phyloP scores from a whole-genome alignment of 92 coral and sea anemone species.

The Meandrina meandrites region DNA sequence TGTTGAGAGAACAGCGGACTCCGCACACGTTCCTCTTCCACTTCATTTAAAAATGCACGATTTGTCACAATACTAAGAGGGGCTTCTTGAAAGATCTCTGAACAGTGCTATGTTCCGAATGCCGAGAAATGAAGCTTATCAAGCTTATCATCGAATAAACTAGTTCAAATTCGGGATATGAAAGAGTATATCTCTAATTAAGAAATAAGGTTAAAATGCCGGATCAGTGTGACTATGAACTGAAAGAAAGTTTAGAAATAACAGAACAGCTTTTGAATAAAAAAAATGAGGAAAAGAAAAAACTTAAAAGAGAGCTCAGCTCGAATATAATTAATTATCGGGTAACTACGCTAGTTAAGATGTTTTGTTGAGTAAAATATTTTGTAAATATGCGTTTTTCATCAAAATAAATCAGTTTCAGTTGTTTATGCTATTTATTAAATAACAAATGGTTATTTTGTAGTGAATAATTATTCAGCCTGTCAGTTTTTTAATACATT shows the following conservation, averaged over 20 bases:
- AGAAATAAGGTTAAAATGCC: neutral
- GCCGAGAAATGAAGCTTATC: neutral
- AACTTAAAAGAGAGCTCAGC: neutral
- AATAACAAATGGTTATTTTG: neutral
- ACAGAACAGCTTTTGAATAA: neutral
- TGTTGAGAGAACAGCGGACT: conserved; percentile 39
- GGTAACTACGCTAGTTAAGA: neutral
- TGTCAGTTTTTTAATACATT: too few relatives aligned
- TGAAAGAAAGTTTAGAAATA: neutral
- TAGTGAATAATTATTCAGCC: neutral
- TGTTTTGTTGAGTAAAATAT: conserved; percentile 1
- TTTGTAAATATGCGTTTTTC: neutral
- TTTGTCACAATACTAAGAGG: conserved; percentile 22
- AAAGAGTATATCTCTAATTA: neutral
- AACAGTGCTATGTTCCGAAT: neutral
- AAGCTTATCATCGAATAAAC: neutral
- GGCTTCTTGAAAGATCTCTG: neutral
- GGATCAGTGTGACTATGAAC: neutral
- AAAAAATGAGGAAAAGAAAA: neutral
- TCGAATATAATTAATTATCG: neutral
- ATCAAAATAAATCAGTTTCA: neutral
- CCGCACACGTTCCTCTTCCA: neutral
- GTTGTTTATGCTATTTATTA: neutral
- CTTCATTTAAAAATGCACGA: conserved; percentile 24
- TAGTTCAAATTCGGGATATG: neutral